Conservation (phyloP, 1,140 invertebrate genomes). For the Adelges cooleyi region DNA sequence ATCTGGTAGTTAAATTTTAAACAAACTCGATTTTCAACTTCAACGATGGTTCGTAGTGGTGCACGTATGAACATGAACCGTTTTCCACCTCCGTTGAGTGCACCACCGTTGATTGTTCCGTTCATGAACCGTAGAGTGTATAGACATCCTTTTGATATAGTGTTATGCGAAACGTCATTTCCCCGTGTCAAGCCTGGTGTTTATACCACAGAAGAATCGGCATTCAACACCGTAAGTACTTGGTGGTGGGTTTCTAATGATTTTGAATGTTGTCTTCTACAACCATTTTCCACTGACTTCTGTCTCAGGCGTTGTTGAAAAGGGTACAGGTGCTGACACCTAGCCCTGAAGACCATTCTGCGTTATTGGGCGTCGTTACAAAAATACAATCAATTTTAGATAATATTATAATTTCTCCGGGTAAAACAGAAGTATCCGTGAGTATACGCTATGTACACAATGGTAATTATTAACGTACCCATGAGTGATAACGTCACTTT, state of each 20-base stretch:
- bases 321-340: slow-evolving; percentile 83
- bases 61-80: slow-evolving; percentile 37
- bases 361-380: slow-evolving; percentile 82
- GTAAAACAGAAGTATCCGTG: slow-evolving; percentile 89
- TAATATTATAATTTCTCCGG: slow-evolving; percentile 83
- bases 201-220: slow-evolving; percentile 43
- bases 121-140: background rate
- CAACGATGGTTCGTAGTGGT: slow-evolving; percentile 51
- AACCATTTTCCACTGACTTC: slow-evolving; percentile 44
- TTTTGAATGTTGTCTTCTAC: background rate
- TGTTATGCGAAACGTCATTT: slow-evolving; percentile 76
- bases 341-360: slow-evolving; percentile 74
- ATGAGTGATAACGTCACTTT: background rate
- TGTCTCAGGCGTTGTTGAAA: slow-evolving; percentile 80
- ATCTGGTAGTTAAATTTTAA: too few species aligned
- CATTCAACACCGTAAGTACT: slow-evolving; percentile 14
- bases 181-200: slow-evolving; percentile 68
- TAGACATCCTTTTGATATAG: slow-evolving; percentile 80
- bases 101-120: slow-evolving; percentile 58
- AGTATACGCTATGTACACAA: slow-evolving; percentile 41
- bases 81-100: slow-evolving; percentile 38
- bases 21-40: slow-evolving; percentile 34
- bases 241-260: too few species aligned
- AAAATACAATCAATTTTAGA: slow-evolving; percentile 87
- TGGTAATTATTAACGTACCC: background rate